Evolutionary conservation across 92 coral and sea anemone species (phyloP).

Genomic region (Zoanthus sansibaricus): DNA sequence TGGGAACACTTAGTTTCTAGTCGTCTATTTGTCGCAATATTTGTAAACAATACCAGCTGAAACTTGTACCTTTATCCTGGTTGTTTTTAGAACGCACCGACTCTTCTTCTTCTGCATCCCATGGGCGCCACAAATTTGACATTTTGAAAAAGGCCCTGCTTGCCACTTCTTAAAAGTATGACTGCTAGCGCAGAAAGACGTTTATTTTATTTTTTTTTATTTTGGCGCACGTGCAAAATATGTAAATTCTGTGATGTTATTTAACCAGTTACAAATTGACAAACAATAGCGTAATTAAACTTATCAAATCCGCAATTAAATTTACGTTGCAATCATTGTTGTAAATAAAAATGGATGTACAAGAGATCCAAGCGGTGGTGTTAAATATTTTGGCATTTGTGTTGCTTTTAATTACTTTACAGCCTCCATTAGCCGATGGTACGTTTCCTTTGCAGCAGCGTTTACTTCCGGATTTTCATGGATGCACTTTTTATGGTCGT

Average conservation of each 20-base stretch:
- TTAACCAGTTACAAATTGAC: conserved; percentile 7
- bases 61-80: conserved; percentile 3
- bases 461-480: conserved; percentile 45
- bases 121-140: conserved; percentile 17
- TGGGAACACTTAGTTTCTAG: background rate
- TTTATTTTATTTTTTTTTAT: background rate
- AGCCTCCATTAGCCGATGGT: conserved; percentile 32
- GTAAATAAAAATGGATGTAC: conserved; percentile 37
- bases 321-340: conserved; percentile 3
- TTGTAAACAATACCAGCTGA: conserved; percentile 16
- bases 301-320: conserved; percentile 14
- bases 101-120: conserved; percentile 12
- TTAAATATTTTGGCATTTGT: conserved; percentile 44
- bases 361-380: conserved; percentile 39
- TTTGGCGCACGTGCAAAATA: conserved; percentile 14
- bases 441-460: conserved; percentile 50
- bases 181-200: conserved; percentile 10
- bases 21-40: conserved; percentile 12
- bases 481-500: conserved; percentile 34
- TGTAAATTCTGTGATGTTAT: conserved; percentile 2
- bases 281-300: conserved; percentile 17
- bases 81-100: conserved; percentile 5
- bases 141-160: conserved; percentile 10
- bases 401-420: conserved; percentile 14
- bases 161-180: conserved; percentile 7